These are phyloP conservation scores for Sander lucioperca DNA, from an alignment of 2,113 vertebrate species.

Conservation along the genomic window DNA sequence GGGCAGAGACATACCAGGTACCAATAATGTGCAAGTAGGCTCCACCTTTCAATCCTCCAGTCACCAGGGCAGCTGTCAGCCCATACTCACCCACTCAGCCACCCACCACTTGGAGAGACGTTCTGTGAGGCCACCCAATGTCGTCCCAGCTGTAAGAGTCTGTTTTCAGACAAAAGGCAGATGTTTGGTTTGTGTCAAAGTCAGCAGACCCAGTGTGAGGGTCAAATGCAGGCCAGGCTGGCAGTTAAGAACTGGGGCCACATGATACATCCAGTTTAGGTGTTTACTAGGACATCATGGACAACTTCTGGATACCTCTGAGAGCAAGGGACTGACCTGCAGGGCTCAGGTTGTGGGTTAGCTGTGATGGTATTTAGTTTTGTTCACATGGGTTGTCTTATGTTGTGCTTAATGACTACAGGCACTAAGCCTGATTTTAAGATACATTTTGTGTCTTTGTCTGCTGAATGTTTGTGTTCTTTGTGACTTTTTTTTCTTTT, in stretches of 20 bases:
- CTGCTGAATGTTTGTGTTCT: slow-evolving; percentile 36
- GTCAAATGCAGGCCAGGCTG: slow-evolving; percentile 59
- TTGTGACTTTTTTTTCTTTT: slow-evolving; percentile 13
- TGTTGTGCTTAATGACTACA: slow-evolving; percentile 45
- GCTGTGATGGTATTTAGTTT: slow-evolving; percentile 57
- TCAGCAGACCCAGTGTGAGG: slow-evolving; percentile 57
- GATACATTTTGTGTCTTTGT: slow-evolving; percentile 56
- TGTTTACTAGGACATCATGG: slow-evolving; percentile 48
- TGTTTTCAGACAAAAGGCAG: slow-evolving; percentile 59
- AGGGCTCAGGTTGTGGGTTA: slow-evolving; percentile 62
- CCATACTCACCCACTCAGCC: slow-evolving; percentile 62
- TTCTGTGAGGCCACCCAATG: slow-evolving; percentile 50
- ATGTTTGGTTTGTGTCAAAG: slow-evolving; percentile 68
- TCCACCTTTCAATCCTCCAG: slow-evolving; percentile 55
- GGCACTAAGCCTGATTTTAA: slow-evolving; percentile 32
- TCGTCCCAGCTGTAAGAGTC: slow-evolving; percentile 43
- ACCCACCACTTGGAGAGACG: slow-evolving; percentile 53
- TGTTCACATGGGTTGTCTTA: slow-evolving; percentile 48
- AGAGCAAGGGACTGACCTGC: slow-evolving; percentile 45
- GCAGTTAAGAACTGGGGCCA: slow-evolving; percentile 42
- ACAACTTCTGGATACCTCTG: slow-evolving; percentile 48
- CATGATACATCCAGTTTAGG: slow-evolving; percentile 63
- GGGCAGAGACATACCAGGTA: slow-evolving; percentile 63
- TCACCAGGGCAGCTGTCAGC: slow-evolving; percentile 70
- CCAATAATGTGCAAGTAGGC: slow-evolving; percentile 36